A percentile compares a stretch with the other conserved stretches of the same genome.
Evolutionary conservation across 2,888 invertebrate species (phyloP).

Genomic region (Drosophila cognata): DNA sequence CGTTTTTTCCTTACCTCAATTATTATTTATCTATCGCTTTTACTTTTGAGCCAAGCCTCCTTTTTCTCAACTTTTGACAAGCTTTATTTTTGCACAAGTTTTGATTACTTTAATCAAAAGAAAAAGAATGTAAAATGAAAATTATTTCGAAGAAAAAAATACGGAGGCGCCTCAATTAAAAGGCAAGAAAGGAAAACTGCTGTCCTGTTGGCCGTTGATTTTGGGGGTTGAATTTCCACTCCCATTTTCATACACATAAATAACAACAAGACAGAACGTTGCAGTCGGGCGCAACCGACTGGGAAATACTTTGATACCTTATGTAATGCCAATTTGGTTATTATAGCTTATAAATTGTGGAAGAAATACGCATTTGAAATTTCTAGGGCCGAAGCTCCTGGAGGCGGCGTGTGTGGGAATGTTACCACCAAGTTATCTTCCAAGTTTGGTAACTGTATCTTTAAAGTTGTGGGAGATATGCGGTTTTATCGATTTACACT

Average conservation of each 20-base stretch:
- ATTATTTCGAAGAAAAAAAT: not conserved
- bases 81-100: conserved; percentile 38
- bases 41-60: not conserved
- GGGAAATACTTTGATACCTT: not conserved
- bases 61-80: conserved; percentile 6
- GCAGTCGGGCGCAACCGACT: not conserved
- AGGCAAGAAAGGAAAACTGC: not conserved
- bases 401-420: not conserved
- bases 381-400: too few species aligned
- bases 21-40: not conserved
- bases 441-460: not conserved
- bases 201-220: not conserved
- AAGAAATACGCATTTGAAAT: too few species aligned
- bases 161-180: not conserved
- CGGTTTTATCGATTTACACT: not conserved
- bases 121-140: not conserved
- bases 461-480: not conserved
- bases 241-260: not conserved
- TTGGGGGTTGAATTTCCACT: not conserved
- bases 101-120: conserved; percentile 51
- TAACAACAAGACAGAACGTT: not conserved
- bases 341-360: too few species aligned
- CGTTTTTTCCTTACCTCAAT: not conserved
- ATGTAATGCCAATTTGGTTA: not conserved
- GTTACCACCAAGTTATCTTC: not conserved